A percentile compares a stretch with the other conserved stretches of the same genome.
Conservation (phyloP, 2,797 vertebrate genomes). For the Ispidina lecontei region DNA sequence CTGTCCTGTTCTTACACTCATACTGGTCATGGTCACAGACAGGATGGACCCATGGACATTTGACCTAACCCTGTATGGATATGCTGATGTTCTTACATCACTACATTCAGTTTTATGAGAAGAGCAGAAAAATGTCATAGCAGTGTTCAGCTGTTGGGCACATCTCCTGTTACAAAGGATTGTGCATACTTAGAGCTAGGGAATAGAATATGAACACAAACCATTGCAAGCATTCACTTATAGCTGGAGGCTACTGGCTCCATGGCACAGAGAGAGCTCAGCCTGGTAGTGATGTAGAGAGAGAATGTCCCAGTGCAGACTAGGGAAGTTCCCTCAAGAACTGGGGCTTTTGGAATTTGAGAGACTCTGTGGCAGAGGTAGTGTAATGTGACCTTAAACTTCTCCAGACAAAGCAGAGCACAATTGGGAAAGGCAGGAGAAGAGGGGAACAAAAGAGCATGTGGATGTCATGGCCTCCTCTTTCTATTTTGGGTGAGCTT, state of each 20-base stretch:
- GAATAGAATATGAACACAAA: not conserved
- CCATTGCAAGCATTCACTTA: not conserved
- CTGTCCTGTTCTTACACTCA: not conserved
- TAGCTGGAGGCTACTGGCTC: not conserved
- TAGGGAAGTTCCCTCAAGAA: not conserved
- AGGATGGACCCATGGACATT: not conserved
- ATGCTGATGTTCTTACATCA: not conserved
- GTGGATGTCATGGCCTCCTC: not conserved
- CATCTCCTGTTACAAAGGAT: not conserved
- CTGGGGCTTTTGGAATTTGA: not conserved
- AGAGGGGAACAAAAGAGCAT: not conserved
- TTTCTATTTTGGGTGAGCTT: not conserved
- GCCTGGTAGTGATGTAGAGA: not conserved
- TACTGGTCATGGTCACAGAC: not conserved
- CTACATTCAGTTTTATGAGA: not conserved
- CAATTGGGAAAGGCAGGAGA: not conserved
- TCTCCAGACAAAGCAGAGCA: not conserved
- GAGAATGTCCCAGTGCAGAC: not conserved
- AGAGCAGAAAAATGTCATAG: not conserved
- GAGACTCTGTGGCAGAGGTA: not conserved
- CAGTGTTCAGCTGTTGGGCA: not conserved
- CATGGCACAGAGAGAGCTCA: not conserved
- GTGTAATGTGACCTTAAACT: not conserved
- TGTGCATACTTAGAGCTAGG: not conserved
- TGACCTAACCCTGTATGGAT: not conserved